A percentile compares a stretch with the other conserved stretches of the same genome.
Evolutionary conservation across 2,113 vertebrate genomes (phyloP).

Genomic region (Carassius carassius): DNA sequence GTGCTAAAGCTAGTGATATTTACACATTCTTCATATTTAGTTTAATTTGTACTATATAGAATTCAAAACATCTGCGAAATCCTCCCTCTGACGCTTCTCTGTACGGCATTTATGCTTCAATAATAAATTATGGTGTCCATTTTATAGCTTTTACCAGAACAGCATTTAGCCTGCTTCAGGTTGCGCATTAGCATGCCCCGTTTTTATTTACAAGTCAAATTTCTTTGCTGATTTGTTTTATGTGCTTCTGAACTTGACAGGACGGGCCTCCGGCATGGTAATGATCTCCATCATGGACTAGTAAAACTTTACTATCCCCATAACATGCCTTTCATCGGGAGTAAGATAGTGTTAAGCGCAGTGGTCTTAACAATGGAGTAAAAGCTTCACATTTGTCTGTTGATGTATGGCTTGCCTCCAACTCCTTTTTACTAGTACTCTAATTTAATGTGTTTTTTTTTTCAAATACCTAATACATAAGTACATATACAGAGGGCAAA

Average conservation of each 20-base stretch:
- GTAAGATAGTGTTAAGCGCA: slow-evolving; percentile 52
- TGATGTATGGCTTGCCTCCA: slow-evolving; percentile 48
- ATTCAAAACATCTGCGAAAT: not conserved
- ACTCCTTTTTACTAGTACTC: slow-evolving; percentile 38
- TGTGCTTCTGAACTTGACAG: slow-evolving; percentile 62
- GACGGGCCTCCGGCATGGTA: slow-evolving; percentile 59
- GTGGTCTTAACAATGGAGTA: slow-evolving; percentile 58
- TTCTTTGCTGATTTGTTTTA: slow-evolving; percentile 63
- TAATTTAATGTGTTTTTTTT: slow-evolving; percentile 6
- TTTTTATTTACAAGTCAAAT: slow-evolving; percentile 57
- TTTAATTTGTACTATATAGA: not conserved
- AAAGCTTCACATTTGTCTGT: slow-evolving; percentile 53
- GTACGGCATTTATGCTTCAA: slow-evolving; percentile 7
- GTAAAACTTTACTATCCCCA: slow-evolving; percentile 73
- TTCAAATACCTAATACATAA: not conserved
- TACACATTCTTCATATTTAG: not conserved
- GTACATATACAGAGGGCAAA: too few relatives aligned
- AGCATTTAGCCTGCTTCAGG: slow-evolving; percentile 39
- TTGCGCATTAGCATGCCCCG: not conserved
- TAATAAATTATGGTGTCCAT: slow-evolving; percentile 2
- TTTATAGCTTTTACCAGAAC: slow-evolving; percentile 38
- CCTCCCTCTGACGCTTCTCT: not conserved
- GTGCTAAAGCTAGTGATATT: not conserved
- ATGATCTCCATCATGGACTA: slow-evolving; percentile 68
- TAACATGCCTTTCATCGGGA: slow-evolving; percentile 70